Conservation (phyloP, 2,888 invertebrate species). For the Aphodius sticticus region DNA sequence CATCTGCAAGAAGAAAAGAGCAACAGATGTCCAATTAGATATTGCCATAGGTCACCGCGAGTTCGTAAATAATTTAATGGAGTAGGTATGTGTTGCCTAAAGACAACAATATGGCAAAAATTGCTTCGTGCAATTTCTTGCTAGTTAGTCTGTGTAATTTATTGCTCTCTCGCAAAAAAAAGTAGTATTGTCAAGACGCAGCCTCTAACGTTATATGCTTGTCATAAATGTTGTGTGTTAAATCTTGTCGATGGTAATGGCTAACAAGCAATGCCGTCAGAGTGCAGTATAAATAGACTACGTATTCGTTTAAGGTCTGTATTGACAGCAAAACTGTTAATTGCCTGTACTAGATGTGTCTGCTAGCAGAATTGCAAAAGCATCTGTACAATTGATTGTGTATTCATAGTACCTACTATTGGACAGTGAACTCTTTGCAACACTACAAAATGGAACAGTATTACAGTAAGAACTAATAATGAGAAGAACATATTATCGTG, state of each 20-base stretch:
- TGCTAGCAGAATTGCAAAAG: neutral
- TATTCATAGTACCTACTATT: neutral
- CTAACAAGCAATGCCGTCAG: neutral
- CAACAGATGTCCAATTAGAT: neutral
- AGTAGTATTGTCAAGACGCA: neutral
- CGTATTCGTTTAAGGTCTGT: neutral
- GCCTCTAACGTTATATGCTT: neutral
- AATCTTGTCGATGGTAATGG: neutral
- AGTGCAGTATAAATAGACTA: neutral
- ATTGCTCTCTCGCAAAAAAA: neutral
- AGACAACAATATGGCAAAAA: neutral
- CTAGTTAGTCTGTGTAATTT: neutral
- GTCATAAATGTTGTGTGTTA: slow-evolving; percentile 4
- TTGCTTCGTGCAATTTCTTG: neutral
- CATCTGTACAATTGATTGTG: neutral
- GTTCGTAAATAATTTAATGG: neutral
- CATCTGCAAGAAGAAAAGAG: neutral
- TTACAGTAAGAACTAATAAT: too few species aligned
- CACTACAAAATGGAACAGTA: too few species aligned
- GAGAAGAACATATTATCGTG: too few species aligned
- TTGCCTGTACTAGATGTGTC: neutral
- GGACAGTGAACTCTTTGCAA: too few species aligned
- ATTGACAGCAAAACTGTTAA: neutral
- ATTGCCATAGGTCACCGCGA: neutral
- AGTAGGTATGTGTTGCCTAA: neutral